Evolutionary conservation across 2,113 vertebrate species (phyloP).

Genomic region (Gymnarchus niloticus): DNA sequence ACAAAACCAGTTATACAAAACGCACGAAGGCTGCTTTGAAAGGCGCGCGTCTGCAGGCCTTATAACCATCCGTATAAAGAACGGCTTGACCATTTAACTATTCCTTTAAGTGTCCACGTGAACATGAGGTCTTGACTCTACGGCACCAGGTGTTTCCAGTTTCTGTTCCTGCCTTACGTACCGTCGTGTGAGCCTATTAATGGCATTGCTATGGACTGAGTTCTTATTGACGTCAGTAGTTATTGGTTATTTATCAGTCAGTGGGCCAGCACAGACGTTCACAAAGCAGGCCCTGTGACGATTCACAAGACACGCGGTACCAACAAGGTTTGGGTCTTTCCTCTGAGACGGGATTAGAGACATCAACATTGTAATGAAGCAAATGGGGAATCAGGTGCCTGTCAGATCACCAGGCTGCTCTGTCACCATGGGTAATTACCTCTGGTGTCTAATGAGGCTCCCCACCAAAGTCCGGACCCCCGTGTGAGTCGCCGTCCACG

Average conservation of each 20-base stretch:
- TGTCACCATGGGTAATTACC: slow-evolving; percentile 28
- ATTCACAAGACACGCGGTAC: background rate
- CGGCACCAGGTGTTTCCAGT: background rate
- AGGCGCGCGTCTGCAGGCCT: background rate
- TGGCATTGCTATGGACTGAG: background rate
- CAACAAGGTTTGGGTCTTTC: slow-evolving; percentile 13
- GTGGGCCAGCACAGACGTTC: background rate
- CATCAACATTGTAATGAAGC: slow-evolving; percentile 18
- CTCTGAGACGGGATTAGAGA: slow-evolving; percentile 22
- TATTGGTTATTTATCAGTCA: background rate
- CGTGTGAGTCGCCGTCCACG: slow-evolving; percentile 3
- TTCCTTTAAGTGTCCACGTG: background rate
- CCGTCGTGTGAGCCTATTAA: background rate
- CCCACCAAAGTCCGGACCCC: slow-evolving; percentile 7
- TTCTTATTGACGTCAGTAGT: background rate
- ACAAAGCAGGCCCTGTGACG: slow-evolving; percentile 38
- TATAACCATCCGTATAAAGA: background rate
- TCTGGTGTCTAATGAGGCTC: slow-evolving; percentile 28
- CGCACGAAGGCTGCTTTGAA: background rate
- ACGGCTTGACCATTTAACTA: background rate
- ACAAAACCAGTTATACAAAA: too few relatives aligned
- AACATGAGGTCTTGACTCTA: background rate
- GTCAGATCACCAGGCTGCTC: slow-evolving; percentile 3
- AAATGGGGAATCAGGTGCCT: slow-evolving; percentile 18
- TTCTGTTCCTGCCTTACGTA: background rate